Conservation (phyloP, 2,888 invertebrate species). For the Germaria angustata region DNA sequence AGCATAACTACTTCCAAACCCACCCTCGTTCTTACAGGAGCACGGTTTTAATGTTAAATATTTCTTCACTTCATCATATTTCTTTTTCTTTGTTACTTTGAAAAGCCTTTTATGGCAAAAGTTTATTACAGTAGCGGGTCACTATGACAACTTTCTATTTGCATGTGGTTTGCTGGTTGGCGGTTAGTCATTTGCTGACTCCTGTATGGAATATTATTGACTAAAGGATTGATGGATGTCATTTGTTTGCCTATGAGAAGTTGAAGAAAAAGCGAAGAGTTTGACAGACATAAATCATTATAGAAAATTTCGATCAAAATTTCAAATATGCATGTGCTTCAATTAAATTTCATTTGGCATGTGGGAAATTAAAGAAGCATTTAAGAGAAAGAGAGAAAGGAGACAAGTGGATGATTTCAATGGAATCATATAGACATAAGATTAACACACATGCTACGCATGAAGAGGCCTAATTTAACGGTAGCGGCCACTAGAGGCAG, state of each 20-base stretch:
- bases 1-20: not conserved
- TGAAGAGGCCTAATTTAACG: not conserved
- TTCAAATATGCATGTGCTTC: slow-evolving; percentile 1
- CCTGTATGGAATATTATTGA: not conserved
- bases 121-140: slow-evolving; percentile 65
- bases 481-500: no score
- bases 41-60: slow-evolving; percentile 20
- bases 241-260: not conserved
- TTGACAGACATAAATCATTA: slow-evolving; percentile 21
- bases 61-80: slow-evolving; percentile 18
- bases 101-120: slow-evolving; percentile 32
- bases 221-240: slow-evolving; percentile 48
- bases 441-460: no score
- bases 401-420: no score
- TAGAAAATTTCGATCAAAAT: slow-evolving; percentile 1
- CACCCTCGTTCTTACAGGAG: not conserved
- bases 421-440: no score
- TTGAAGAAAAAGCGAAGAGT: not conserved
- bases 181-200: slow-evolving; percentile 4
- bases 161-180: slow-evolving; percentile 31
- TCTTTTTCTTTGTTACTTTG: slow-evolving; percentile 6
- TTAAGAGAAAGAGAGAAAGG: not conserved
- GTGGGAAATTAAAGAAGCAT: not conserved
- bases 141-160: slow-evolving; percentile 66
- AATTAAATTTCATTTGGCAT: not conserved